Evolutionary conservation across 2,113 vertebrate species (phyloP).

Genomic region (Rhipidura dahli): DNA sequence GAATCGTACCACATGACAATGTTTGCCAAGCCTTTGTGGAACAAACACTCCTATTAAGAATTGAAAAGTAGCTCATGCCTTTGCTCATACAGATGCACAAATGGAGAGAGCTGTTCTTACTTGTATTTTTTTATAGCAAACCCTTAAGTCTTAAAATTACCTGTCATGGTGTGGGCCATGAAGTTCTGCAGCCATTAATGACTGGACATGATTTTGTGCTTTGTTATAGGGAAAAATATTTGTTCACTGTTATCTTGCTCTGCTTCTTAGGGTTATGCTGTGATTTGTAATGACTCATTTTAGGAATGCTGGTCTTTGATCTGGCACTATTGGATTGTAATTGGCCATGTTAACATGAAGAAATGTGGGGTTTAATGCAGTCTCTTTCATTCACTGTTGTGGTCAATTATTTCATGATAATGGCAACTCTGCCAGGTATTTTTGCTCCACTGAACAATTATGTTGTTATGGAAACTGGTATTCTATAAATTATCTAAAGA

Average conservation of each 20-base stretch:
- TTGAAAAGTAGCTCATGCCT: background rate
- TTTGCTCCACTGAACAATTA: constrained; percentile 38
- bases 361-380: background rate
- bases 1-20: background rate
- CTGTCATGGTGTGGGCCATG: background rate
- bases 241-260: background rate
- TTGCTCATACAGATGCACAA: background rate
- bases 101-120: background rate
- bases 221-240: background rate
- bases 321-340: background rate
- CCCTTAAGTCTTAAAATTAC: background rate
- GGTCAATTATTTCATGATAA: constrained; percentile 41
- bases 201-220: background rate
- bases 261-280: background rate
- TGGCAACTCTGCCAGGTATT: constrained; percentile 19
- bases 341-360: background rate
- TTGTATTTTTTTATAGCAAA: background rate
- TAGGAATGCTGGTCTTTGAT: background rate
- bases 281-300: background rate
- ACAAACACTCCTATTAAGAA: background rate
- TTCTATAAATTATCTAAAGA: constrained; percentile 28
- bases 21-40: background rate
- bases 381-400: background rate
- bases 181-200: background rate
- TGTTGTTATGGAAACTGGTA: constrained; percentile 54